A percentile compares a stretch with the other conserved stretches of the same genome.
Evolutionary conservation across 2,113 vertebrate species (phyloP).

Genomic region (Acinonyx jubatus): DNA sequence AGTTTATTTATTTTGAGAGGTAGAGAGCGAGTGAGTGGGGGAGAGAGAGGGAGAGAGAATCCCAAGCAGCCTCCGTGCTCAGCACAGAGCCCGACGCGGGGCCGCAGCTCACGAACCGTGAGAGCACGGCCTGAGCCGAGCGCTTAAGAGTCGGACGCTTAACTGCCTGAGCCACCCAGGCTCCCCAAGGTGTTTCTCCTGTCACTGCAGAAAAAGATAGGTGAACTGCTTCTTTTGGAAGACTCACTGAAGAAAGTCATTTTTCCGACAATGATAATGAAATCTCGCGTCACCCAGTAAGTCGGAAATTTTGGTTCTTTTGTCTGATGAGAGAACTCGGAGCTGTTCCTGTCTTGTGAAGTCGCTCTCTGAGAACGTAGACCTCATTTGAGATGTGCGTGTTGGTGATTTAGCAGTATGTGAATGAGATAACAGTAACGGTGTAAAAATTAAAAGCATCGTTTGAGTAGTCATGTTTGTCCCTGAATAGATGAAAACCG

Average conservation of each 20-base stretch:
- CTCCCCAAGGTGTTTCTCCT: not conserved
- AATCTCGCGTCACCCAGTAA: not conserved
- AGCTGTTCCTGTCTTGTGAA: not conserved
- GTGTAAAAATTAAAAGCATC: not conserved
- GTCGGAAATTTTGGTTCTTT: constrained; percentile 8
- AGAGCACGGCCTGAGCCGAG: no score
- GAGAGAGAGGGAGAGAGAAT: no score
- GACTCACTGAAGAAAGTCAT: not conserved
- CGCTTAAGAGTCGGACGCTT: no score
- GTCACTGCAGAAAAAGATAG: not conserved
- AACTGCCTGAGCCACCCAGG: no score
- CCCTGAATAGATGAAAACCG: not conserved
- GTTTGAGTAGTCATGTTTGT: not conserved
- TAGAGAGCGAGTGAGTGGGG: no score
- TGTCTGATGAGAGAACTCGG: constrained; percentile 23
- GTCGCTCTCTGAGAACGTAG: not conserved
- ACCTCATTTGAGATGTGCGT: not conserved
- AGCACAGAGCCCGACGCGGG: no score
- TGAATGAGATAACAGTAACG: not conserved
- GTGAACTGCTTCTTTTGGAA: not conserved
- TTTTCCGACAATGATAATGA: not conserved
- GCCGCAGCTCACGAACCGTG: no score
- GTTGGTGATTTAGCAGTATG: not conserved
- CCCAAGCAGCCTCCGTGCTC: no score
- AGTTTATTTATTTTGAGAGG: no score